Base-by-base conservation (phyloP, 2,888 invertebrate species). In the Acronicta aceris region DNA sequence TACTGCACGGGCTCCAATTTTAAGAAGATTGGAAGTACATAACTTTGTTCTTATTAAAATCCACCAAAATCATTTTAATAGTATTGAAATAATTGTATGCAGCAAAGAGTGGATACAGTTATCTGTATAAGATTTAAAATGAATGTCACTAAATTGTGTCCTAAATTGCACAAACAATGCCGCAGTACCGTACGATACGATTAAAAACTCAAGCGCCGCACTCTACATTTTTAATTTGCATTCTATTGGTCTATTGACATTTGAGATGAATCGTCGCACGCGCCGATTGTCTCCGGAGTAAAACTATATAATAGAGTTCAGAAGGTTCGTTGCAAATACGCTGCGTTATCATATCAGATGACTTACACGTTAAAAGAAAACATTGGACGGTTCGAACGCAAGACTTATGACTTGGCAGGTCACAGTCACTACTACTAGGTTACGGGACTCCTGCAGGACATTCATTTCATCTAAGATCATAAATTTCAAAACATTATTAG, bases 181-280 rank as follows among this genome's bases (percentile, higher is more conserved):
- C 51, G 2, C n/a, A 36, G 43, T 70, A 78, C 76, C 72, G 72
- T 76, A 73, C 25, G 21, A 60, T 47, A 50, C 60, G 43, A 41
- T 58, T 30, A 42, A 46, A 58, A 38, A 40, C 65, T 51, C 49
- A n/a, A 45, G 17, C 57, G 46, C 17, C 25, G 65, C 40, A 47
- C 59, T 21, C 38, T 25, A 53, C 59, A 43, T 15, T 52, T 57
- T 62, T 74, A 74, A 76, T 79, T 79, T 75, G 70, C 78, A 80
- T 78, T 78, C 81, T 67, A 84, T 81, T 83, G 81, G 79, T 83
- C 77, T 73, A 80, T 76, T 82, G 84, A 84, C 82, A 84, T 86
- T 89, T 83, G 66, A 81, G 80, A 83, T 81, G 74, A 82, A 82
- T 83, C 69, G 60, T 40, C 55, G 54, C 51, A 59, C 65, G 65